Evolutionary conservation across 2,888 invertebrate species (phyloP).

Genomic region (Trimorus sp.): DNA sequence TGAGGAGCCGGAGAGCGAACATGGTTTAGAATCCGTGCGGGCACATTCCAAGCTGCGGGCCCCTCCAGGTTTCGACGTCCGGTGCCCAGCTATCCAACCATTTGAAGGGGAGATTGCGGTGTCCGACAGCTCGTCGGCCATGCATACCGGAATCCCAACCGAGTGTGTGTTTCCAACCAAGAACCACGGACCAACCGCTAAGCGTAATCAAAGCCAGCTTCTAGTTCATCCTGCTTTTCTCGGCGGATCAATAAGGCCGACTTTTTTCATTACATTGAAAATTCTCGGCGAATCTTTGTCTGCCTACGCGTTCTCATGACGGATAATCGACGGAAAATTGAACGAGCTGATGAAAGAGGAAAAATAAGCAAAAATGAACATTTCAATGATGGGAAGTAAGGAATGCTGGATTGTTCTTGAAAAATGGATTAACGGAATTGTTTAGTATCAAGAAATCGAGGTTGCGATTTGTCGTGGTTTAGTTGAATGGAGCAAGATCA

Average conservation of each 20-base stretch:
- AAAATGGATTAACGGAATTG: too few species aligned
- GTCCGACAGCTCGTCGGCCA: conserved; percentile 75
- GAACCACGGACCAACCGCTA: conserved; percentile 72
- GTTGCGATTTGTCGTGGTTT: too few species aligned
- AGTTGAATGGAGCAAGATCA: too few species aligned
- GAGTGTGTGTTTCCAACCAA: conserved; percentile 65
- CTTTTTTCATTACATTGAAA: conserved; percentile 29
- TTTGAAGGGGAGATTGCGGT: conserved; percentile 78
- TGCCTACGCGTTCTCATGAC: too few species aligned
- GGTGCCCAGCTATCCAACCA: conserved; percentile 77
- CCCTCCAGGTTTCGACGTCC: conserved; percentile 71
- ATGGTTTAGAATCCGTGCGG: conserved; percentile 79
- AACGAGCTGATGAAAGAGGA: too few species aligned
- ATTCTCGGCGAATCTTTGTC: not conserved
- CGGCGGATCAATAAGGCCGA: conserved; percentile 29
- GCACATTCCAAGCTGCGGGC: conserved; percentile 76
- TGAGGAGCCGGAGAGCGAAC: conserved; percentile 72
- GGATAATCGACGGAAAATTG: too few species aligned
- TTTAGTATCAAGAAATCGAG: too few species aligned
- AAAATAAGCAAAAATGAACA: too few species aligned
- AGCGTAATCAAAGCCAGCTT: conserved; percentile 72
- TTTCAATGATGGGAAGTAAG: too few species aligned
- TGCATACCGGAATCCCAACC: conserved; percentile 73
- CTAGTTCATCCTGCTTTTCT: conserved; percentile 51
- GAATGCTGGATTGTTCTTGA: too few species aligned